These are phyloP conservation scores for Portunus trituberculatus DNA, from an alignment of 1,140 invertebrate genomes.

Conservation along the genomic window DNA sequence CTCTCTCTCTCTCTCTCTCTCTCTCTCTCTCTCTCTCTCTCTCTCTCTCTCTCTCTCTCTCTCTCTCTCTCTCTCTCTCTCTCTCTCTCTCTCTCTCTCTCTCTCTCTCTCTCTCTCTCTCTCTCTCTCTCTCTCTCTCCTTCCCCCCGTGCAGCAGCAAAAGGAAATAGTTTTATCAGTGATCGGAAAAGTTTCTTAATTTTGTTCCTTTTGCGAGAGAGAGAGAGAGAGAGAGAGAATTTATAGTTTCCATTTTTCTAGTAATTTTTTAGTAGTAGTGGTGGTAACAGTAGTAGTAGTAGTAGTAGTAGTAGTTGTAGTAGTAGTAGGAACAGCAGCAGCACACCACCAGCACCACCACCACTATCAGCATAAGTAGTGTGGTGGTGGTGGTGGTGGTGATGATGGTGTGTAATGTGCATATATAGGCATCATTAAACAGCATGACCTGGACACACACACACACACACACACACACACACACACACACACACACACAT, in stretches of 20 bases:
- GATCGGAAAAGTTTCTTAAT: constrained; percentile 14
- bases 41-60: neutral
- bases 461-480: constrained; percentile 20
- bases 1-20: too few relatives aligned
- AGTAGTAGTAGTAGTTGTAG: neutral
- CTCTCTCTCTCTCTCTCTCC: too few relatives aligned
- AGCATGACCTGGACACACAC: neutral
- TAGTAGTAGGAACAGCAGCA: neutral
- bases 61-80: neutral
- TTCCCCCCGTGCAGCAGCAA: neutral
- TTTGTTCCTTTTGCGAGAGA: neutral
- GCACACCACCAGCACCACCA: too few relatives aligned
- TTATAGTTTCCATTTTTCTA: neutral
- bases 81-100: neutral
- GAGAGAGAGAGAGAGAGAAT: neutral
- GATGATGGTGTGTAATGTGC: neutral
- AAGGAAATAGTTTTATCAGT: neutral
- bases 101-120: neutral
- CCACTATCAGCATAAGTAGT: neutral
- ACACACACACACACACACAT: constrained; percentile 18
- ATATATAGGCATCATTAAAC: too few relatives aligned
- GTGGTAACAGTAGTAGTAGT: neutral
- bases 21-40: neutral
- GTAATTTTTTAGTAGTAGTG: neutral
- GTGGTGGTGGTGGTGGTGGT: neutral